Evolutionary conservation across 2,797 vertebrate species (phyloP), one percentile per base, ranked within the genome.

Genomic region (Rhadinocentrus ornatus): DNA sequence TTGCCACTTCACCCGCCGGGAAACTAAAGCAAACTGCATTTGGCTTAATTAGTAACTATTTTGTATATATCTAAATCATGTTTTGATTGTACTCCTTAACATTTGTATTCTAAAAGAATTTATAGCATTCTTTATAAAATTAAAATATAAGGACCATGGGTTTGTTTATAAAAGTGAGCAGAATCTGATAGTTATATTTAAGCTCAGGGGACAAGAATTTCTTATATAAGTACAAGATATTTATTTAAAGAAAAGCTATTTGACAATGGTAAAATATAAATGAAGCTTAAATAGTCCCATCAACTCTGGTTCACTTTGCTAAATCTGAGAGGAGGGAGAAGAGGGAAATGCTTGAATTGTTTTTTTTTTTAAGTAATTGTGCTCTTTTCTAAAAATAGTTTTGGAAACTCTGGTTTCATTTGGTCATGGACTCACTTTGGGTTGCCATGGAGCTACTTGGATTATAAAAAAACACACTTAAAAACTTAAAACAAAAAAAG

Each of bases 341-440:
- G 34, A 50, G 12, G 35, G 35, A 29, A 35, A 57, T n/a, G 15
- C 27, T 68, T 20, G 13, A 59, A n/a, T 24, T 70, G 6, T 32
- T 52, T 22, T 39, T 64, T 34, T 32, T 46, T 67, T 59, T n/a
- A 31, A 34, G 50, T 62, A 13, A 29, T 37, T 60, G 11, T 69
- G 26, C 37, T 59, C 44, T 60, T 62, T 57, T 32, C 44, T 69
- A 69, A 74, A 78, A 35, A 71, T 69, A 57, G 64, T 63, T 65
- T 7, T 35, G 44, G 54, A 34, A 69, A 75, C 52, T 39, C 18
- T 71, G 34, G 57, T 41, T 50, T 74, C 2, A 58, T 55, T 71
- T 66, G 57, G 46, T 63, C 29, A 71, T 52, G 18, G 59, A 37
- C 8, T 69, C 24, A 26, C 22, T 78, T 16, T 55, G 20, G 32